Conservation (phyloP, 2,888 invertebrate species). For the Branchipolynoe longqiensis region DNA sequence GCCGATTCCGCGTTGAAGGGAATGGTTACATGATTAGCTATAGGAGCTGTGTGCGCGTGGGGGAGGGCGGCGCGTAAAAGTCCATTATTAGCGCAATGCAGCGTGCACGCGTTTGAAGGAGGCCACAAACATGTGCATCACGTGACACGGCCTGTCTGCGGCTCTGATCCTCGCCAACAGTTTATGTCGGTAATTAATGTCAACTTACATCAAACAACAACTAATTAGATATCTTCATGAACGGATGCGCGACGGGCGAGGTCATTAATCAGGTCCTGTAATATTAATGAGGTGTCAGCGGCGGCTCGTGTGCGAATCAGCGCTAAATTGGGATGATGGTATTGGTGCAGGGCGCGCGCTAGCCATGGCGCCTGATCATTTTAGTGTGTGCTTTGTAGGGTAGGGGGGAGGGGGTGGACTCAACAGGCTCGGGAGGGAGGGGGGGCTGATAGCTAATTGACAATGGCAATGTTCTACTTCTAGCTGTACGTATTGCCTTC, state of each 20-base stretch:
- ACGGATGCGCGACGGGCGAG: conserved; percentile 20
- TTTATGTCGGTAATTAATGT: conserved; percentile 53
- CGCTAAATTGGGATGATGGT: conserved; percentile 3
- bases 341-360: not conserved
- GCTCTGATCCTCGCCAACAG: conserved; percentile 35
- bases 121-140: conserved; percentile 1
- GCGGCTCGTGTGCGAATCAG: not conserved
- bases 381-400: conserved; percentile 15
- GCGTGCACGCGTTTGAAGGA: conserved; percentile 7
- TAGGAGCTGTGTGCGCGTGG: too few relatives aligned
- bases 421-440: too few relatives aligned
- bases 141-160: conserved; percentile 23
- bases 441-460: too few relatives aligned
- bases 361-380: not conserved
- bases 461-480: too few relatives aligned
- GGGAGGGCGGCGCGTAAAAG: not conserved
- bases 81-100: not conserved
- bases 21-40: too few relatives aligned
- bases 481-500: too few relatives aligned
- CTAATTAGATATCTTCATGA: conserved; percentile 52
- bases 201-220: conserved; percentile 55
- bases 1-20: too few relatives aligned
- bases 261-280: conserved; percentile 48
- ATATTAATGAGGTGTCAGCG: conserved; percentile 45
- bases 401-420: not conserved